Conservation (phyloP, 1,140 invertebrate genomes). For the Drosophila mojavensis region DNA sequence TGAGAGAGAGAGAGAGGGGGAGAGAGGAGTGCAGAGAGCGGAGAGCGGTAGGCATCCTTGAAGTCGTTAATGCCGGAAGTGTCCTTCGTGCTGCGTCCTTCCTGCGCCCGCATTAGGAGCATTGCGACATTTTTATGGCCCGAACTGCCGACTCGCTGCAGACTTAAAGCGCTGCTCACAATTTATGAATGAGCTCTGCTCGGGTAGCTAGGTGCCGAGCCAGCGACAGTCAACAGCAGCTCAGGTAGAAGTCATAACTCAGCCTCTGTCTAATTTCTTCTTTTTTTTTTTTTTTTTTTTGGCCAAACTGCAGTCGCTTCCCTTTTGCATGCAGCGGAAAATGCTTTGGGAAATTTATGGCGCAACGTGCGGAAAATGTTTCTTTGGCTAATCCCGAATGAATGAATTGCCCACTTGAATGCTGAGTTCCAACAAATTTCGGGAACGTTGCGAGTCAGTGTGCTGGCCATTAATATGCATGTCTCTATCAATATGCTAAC, state of each 20-base stretch:
- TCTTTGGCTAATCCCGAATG: slow-evolving; percentile 58
- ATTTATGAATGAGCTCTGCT: slow-evolving; percentile 74
- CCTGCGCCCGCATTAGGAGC: slow-evolving; percentile 64
- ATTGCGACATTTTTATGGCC: slow-evolving; percentile 78
- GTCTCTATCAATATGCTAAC: slow-evolving; percentile 59
- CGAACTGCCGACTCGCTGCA: slow-evolving; percentile 34
- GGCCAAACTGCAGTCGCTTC: slow-evolving; percentile 49
- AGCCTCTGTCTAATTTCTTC: slow-evolving; percentile 31
- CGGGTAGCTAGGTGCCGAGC: slow-evolving; percentile 7
- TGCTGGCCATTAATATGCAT: slow-evolving; percentile 61
- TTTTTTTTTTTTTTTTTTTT: not conserved
- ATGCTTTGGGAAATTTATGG: slow-evolving; percentile 66
- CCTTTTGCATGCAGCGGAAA: slow-evolving; percentile 63
- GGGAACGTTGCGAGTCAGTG: not conserved
- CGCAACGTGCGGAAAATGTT: slow-evolving; percentile 38
- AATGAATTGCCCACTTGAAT: slow-evolving; percentile 70
- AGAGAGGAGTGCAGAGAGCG: not conserved
- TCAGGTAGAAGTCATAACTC: slow-evolving; percentile 42
- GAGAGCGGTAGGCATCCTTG: slow-evolving; percentile 46
- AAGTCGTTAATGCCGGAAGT: slow-evolving; percentile 70
- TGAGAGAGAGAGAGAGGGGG: not conserved
- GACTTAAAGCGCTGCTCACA: slow-evolving; percentile 68
- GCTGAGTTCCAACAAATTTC: slow-evolving; percentile 52
- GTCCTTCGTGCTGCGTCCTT: slow-evolving; percentile 52
- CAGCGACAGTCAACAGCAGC: not conserved